A percentile compares a stretch with the other conserved stretches of the same genome.
Evolutionary conservation across 2,888 invertebrate species (phyloP).

Genomic region (Epirrhoe tristata): DNA sequence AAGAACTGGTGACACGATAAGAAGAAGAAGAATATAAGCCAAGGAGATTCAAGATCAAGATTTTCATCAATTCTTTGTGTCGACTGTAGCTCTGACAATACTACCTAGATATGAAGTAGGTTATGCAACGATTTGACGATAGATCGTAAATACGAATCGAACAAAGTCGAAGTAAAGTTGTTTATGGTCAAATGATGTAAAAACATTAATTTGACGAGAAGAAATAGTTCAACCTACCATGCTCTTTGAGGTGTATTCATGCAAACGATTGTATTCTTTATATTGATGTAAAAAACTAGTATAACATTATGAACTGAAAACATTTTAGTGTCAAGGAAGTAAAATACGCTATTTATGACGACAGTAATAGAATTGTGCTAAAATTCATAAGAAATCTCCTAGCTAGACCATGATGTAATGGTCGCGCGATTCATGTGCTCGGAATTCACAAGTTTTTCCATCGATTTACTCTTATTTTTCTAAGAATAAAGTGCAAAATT

Average conservation of each 20-base stretch:
- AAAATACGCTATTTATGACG: constrained; percentile 27
- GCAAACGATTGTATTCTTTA: neutral
- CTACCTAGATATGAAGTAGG: neutral
- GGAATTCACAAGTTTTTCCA: constrained; percentile 33
- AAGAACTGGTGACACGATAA: too few relatives aligned
- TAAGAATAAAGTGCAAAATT: constrained; percentile 32
- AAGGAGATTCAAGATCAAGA: neutral
- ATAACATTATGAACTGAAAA: neutral
- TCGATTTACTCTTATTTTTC: constrained; percentile 29
- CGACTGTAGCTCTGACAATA: neutral
- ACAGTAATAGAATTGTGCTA: constrained; percentile 32
- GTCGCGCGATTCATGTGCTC: constrained; percentile 35
- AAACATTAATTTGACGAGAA: neutral
- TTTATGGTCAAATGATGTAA: neutral
- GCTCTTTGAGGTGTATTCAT: neutral
- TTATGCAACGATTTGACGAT: neutral
- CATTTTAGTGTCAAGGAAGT: neutral
- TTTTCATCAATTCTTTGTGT: neutral
- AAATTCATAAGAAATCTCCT: constrained; percentile 35
- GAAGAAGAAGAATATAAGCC: too few relatives aligned
- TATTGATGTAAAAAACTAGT: neutral
- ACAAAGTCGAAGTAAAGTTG: neutral
- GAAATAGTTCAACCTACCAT: neutral
- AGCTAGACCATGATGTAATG: constrained; percentile 43
- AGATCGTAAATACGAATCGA: neutral